Conservation (phyloP, 2,113 vertebrate genomes). For the Montifringilla adamsi region DNA sequence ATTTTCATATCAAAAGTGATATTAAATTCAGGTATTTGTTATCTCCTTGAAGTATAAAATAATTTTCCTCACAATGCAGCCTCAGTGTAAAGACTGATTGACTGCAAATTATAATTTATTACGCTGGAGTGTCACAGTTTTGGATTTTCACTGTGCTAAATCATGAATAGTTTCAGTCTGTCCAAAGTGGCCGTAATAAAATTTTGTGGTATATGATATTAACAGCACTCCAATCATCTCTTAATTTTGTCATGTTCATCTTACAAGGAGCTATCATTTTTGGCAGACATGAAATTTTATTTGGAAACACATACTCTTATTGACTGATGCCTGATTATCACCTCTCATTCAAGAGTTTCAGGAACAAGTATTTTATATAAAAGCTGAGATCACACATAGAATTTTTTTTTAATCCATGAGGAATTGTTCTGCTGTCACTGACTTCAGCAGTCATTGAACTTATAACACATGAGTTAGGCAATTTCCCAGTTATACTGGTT, state of each 20-base stretch:
- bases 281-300: background rate
- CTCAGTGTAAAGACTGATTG: background rate
- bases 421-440: background rate
- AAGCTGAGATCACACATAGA: background rate
- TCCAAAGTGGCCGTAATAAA: background rate
- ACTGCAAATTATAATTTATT: background rate
- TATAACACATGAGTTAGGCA: background rate
- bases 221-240: background rate
- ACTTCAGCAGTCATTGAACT: background rate
- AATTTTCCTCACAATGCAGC: background rate
- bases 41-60: background rate
- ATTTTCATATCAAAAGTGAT: background rate
- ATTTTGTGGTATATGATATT: background rate
- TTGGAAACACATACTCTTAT: background rate
- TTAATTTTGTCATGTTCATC: background rate
- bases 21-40: background rate
- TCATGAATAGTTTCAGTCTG: background rate
- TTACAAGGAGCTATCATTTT: background rate
- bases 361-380: background rate
- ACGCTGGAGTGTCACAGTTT: background rate
- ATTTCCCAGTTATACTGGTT: background rate
- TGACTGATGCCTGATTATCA: background rate
- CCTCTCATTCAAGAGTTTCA: background rate
- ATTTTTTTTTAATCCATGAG: background rate
- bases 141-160: background rate